Evolutionary conservation across 2,797 vertebrate genomes (phyloP).

Genomic region (Urosaurus nigricauda): DNA sequence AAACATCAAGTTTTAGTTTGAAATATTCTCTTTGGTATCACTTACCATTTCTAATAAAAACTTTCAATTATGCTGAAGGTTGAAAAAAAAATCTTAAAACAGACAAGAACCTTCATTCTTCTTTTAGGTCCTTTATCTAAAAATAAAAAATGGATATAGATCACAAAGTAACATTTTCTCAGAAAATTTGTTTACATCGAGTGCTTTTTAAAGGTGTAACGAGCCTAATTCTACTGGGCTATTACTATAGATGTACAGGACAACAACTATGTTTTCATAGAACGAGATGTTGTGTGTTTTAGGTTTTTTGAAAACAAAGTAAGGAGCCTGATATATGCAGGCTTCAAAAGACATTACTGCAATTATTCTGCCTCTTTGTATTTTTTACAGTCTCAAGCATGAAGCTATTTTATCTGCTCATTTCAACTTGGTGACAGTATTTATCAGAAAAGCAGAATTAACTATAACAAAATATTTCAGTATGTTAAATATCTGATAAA

Average conservation of each 20-base stretch:
- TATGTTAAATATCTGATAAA: not conserved
- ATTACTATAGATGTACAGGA: constrained; percentile 30
- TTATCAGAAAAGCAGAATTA: constrained; percentile 28
- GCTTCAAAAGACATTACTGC: constrained; percentile 35
- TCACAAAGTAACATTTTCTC: constrained; percentile 57
- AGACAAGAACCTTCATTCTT: not conserved
- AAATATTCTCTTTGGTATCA: not conserved
- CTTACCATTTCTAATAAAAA: not conserved
- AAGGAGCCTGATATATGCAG: not conserved
- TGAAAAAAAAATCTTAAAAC: not conserved
- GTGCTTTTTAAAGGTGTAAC: constrained; percentile 35
- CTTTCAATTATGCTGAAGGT: not conserved
- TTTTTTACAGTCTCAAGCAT: constrained; percentile 2
- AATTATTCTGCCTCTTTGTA: constrained; percentile 26
- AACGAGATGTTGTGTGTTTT: constrained; percentile 2
- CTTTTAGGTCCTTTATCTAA: constrained; percentile 8
- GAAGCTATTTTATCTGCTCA: not conserved
- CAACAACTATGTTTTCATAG: not conserved
- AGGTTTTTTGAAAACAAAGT: constrained; percentile 17
- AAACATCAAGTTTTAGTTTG: not conserved
- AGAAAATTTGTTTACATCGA: constrained; percentile 50
- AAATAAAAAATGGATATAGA: constrained; percentile 16
- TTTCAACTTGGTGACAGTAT: not conserved
- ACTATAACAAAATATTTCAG: not conserved
- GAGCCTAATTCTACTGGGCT: not conserved